Base-by-base conservation (phyloP, 2,113 vertebrate genomes). In the Gracilinanus agilis region DNA sequence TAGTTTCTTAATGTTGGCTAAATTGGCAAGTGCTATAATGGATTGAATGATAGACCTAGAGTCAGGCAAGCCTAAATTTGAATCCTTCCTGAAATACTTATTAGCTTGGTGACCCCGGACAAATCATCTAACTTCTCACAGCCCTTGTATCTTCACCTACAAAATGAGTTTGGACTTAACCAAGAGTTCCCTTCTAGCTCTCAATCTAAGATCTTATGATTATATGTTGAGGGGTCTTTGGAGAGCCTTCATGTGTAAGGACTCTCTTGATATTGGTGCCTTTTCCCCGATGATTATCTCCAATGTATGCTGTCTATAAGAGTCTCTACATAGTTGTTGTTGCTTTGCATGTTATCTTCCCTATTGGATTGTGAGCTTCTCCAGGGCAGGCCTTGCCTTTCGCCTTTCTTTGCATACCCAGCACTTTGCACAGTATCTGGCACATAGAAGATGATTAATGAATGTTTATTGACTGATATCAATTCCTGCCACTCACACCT, bases 1-100 rank as follows among this genome's bases (percentile, higher is more conserved):
- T 83, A 56, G 67, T 97, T 96, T 91, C 96, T 97, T 97, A 96
- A 96, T 97, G 91, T 89, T 97, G 97, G 97, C 97, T 12, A n/a
- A 21, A 19, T 40, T 40, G 67, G 23, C 40, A n/a, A 83, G 29
- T 67, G 11, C 10, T 12, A 34, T 19, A 7, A 19, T n/a, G 34
- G 61, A 16, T 34, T n/a, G 61, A 40, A 40, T 29, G 40, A 40
- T 83, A 23, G n/a, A 75, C n/a, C n/a, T 83, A 40, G 2, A 40
- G 34, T 83, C n/a, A 83, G 19, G n/a, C n/a, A 40, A 19, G 67
- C 19, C 7, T 40, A 83, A n/a, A 6, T 40, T 21, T 40, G n/a
- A 83, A 83, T 83, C 34, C n/a, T 40, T 83, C n/a, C n/a, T 0
- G 34, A 40, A 34, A 19, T 10, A n/a, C 13, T 75, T n/a, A n/a